These are phyloP conservation scores for Saguinus midas DNA, from an alignment of 2,113 vertebrate genomes.

Conservation along the genomic window DNA sequence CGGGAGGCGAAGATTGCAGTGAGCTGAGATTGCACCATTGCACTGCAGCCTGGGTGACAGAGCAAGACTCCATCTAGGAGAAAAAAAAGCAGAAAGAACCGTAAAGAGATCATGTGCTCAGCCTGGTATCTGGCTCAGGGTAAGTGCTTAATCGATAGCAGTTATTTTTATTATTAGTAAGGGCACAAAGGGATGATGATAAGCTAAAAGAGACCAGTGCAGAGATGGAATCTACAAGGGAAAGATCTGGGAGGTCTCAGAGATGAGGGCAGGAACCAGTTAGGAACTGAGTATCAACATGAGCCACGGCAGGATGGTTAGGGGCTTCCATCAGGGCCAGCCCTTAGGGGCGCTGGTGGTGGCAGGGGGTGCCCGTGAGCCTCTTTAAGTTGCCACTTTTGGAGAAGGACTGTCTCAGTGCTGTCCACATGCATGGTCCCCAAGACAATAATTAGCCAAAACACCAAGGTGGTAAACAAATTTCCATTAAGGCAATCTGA, in stretches of 20 bases:
- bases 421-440: accelerated
- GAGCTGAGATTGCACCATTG: no score
- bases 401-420: neutral
- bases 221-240: neutral
- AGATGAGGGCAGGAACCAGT: neutral
- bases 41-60: no score
- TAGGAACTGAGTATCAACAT: neutral
- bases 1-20: no score
- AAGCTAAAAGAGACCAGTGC: neutral
- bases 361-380: neutral
- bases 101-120: neutral
- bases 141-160: no score
- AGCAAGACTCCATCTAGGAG: no score
- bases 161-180: neutral
- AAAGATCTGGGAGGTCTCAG: neutral
- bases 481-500: neutral
- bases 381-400: neutral
- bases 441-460: neutral
- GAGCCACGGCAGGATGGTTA: no score
- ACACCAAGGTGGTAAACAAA: accelerated
- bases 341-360: no score
- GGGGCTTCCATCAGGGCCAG: neutral
- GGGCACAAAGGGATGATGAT: no score
- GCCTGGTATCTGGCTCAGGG: neutral
- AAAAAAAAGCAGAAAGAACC: no score